phyloP scores from a whole-genome alignment of 2,888 invertebrate species.

The Ornithoptera alexandrae region DNA sequence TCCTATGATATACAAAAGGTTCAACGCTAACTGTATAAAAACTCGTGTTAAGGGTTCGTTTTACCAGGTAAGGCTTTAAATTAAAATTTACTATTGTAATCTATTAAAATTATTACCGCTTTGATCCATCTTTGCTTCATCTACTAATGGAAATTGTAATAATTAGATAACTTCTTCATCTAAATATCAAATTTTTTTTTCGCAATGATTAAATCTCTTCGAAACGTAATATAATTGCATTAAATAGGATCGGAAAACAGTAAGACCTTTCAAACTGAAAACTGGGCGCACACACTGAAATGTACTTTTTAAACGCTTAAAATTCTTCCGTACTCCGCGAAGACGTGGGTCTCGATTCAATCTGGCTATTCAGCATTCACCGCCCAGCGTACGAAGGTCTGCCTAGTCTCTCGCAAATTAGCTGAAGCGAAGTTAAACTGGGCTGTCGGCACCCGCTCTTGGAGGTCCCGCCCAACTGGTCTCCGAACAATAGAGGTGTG shows the following conservation, averaged over 20 bases:
- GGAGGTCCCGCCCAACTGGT: constrained; percentile 49
- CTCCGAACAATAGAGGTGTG: constrained; percentile 71
- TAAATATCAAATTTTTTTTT: not conserved
- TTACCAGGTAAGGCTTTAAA: too few species aligned
- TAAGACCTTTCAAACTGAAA: not conserved
- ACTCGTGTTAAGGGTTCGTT: too few species aligned
- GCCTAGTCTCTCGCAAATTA: constrained; percentile 36
- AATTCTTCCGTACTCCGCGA: constrained; percentile 58
- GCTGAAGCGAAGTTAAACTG: constrained; percentile 32
- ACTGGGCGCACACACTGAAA: not conserved
- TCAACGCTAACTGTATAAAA: too few species aligned
- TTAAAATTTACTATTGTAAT: too few species aligned
- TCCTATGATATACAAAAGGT: too few species aligned
- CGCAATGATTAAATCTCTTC: not conserved
- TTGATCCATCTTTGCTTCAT: too few species aligned
- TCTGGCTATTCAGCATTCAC: constrained; percentile 56
- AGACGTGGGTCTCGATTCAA: constrained; percentile 56
- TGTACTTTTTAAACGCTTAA: constrained; percentile 44
- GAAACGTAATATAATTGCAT: not conserved
- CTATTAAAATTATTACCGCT: too few species aligned
- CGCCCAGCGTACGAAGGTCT: constrained; percentile 44
- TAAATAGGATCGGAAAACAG: not conserved
- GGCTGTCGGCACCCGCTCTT: constrained; percentile 38
- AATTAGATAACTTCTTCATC: too few species aligned
- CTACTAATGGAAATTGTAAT: too few species aligned